Evolutionary conservation across 2,888 invertebrate species (phyloP), one percentile per base, ranked within the genome.

Genomic region (Himalopsyche kuldschensis): DNA sequence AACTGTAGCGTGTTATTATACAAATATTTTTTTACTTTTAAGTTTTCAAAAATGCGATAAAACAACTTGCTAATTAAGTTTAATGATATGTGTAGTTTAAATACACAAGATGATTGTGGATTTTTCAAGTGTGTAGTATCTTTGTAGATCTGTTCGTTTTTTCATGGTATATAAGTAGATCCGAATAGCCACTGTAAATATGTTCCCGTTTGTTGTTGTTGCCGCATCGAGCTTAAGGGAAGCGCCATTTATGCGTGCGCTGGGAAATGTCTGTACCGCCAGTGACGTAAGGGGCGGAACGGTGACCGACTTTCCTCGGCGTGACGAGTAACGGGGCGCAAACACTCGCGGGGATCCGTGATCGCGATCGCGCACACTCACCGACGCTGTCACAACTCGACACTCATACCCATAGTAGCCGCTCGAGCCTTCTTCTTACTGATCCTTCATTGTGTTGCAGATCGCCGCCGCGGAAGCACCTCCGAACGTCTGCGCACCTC

Each of bases 261-360:
- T 47, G 78, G 55, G 78, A 30, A 78, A 48, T 31, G 78, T 78
- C 17, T 77, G 46, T 35, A 31, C 41, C 35, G 46, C 24, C 35
- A 24, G 31, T 77, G 35, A 55, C 78, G 78, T 6, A 46, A 30
- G 11, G 69, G 69, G 69, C 69, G 69, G 69, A 69, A 69, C 69
- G 30, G 17, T 75, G 55, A 80, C 84, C 63, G 84, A 86, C 75
- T 69, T 63, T 32, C 78, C 81, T 27, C 80, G 85, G 11, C 78
- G 86, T 55, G 84, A 87, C 47, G 84, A 86, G 31, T 87, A 87
- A 2, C 88, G 88, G 41, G 87, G 88, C 32, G 88, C 87, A 31
- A 69, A 87, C 75, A 48, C 83, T 83, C 47, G 83, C 55, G 79
- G 79, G 80, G 77, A 76, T 79, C 75, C 79, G 79, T 84, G 78